These are phyloP conservation scores for Coracias cyanogaster DNA, from an alignment of 2,797 vertebrate genomes.

Conservation along the genomic window DNA sequence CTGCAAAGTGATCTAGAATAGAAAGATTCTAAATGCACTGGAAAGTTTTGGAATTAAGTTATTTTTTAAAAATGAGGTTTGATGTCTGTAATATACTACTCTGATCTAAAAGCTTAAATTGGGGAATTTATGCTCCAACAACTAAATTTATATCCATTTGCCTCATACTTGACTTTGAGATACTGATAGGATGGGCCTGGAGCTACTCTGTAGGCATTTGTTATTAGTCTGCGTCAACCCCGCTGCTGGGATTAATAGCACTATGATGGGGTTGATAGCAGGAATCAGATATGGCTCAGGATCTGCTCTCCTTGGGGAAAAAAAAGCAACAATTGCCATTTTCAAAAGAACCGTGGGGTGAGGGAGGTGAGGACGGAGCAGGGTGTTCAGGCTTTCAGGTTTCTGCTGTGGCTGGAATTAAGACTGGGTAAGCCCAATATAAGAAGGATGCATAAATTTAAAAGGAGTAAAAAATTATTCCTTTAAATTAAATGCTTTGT, in stretches of 20 bases:
- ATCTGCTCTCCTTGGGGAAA: not conserved
- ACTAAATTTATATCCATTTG: not conserved
- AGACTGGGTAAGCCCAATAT: not conserved
- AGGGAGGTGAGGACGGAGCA: not conserved
- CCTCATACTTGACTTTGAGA: not conserved
- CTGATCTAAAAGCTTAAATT: not conserved
- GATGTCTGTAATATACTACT: not conserved
- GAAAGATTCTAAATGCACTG: not conserved
- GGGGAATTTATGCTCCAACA: not conserved
- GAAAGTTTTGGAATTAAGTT: not conserved
- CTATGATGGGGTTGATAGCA: not conserved
- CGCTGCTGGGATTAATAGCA: not conserved
- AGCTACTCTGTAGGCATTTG: not conserved
- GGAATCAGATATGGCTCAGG: not conserved
- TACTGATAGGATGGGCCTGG: not conserved
- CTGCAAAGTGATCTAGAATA: not conserved
- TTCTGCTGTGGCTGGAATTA: not conserved
- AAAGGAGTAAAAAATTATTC: not conserved
- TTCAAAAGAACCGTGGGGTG: not conserved
- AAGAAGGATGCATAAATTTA: not conserved
- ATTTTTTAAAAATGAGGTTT: rapidly evolving
- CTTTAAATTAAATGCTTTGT: not conserved
- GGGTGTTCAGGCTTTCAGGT: not conserved
- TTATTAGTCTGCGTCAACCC: not conserved
- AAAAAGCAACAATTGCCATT: not conserved